Evolutionary conservation across 2,113 vertebrate species (phyloP), one percentile per base, ranked within the genome.

Genomic region (Aldabrachelys gigantea): DNA sequence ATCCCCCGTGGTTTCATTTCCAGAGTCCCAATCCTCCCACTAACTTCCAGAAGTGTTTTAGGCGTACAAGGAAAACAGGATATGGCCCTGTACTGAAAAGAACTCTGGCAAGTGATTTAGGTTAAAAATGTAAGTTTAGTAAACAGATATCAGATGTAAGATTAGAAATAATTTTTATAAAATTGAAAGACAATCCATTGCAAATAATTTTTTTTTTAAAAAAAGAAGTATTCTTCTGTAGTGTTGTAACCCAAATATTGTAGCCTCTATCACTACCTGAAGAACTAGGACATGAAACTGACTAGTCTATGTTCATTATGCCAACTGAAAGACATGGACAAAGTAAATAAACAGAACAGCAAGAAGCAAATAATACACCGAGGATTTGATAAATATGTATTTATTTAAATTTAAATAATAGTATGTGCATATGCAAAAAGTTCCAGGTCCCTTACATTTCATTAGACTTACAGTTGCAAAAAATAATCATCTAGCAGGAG

Each of bases 1-100:
- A 89, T 87, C 47, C 76, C 93, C 92, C 91, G 21, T 82, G 96
- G 84, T 93, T 95, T 53, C 83, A 88, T 89, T 96, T 93, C 94
- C 87, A 12, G 93, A 93, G 91, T 93, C 90, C 83, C 93, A 54
- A 24, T 93, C 27, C 54, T 95, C 91, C 82, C 80, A 94, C 90
- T 94, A 94, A 91, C 19, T 5, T 38, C 65, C 87, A 92, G 87
- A 93, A 88, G 84, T 92, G 52, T 88, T 97, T 95, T 94, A 95
- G 79, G 81, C 94, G 83, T 89, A 93, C 83, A 90, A 89, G 90
- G 72, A 96, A 83, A 83, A 92, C 50, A 25, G 90, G 91, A 92
- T 95, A 89, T 35, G 72, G 31, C n/a, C 44, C 44, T 53, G 19
- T 59, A 96, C 25, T 47, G 93, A 35, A 92, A 95, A 89, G 81